These are phyloP conservation scores for Byasa hedistus DNA, from an alignment of 2,888 invertebrate genomes.

Conservation along the genomic window DNA sequence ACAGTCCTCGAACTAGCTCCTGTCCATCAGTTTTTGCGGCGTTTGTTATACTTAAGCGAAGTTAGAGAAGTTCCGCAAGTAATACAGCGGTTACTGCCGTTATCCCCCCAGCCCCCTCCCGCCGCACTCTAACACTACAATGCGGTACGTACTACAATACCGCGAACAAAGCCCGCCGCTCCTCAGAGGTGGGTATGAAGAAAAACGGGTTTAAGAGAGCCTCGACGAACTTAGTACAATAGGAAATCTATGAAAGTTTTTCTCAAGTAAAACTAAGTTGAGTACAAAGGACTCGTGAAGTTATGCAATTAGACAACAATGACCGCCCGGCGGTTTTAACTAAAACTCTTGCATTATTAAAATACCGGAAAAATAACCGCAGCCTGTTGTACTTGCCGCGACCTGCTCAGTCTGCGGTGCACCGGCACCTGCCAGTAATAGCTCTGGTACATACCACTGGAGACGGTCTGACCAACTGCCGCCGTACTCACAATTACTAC, in stretches of 20 bases:
- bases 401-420: no score
- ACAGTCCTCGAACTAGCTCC: background rate
- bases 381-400: no score
- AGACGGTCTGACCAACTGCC: no score
- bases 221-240: constrained; percentile 8
- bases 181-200: background rate
- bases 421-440: no score
- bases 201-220: constrained; percentile 18
- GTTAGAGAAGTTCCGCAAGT: constrained; percentile 7
- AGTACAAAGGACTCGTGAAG: no score
- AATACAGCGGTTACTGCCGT: background rate
- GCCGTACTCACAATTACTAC: no score
- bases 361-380: no score
- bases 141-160: constrained; percentile 22
- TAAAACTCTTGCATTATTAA: no score
- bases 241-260: background rate
- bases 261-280: background rate
- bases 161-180: constrained; percentile 13
- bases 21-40: background rate
- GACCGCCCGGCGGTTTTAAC: no score
- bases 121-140: constrained; percentile 13
- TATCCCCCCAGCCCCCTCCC: no score
- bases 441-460: no score
- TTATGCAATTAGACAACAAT: no score
- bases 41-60: background rate